Conservation (phyloP, 2,797 vertebrate species). For the Macroramphosus scolopax region DNA sequence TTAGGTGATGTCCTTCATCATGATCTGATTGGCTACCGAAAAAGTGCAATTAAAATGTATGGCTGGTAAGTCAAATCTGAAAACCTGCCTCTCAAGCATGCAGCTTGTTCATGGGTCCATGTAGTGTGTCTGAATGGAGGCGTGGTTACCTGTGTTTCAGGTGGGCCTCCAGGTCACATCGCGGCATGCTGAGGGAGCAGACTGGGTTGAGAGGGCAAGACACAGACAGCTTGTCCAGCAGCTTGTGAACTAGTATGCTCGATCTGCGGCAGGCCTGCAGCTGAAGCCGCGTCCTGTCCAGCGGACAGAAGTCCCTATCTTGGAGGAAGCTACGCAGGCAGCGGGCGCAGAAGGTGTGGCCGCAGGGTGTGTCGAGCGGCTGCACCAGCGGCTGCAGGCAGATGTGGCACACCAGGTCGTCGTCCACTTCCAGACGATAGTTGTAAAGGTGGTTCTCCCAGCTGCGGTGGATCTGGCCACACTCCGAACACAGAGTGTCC, state of each 20-base stretch:
- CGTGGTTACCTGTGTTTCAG: slow-evolving; percentile 92
- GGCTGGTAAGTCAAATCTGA: no score
- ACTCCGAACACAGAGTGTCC: slow-evolving; percentile 91
- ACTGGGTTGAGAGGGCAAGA: slow-evolving; percentile 83
- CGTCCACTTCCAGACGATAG: slow-evolving; percentile 95
- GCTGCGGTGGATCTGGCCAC: slow-evolving; percentile 94
- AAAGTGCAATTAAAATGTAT: no score
- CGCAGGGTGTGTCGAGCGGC: slow-evolving; percentile 95
- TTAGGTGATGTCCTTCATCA: no score
- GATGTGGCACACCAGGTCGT: slow-evolving; percentile 98
- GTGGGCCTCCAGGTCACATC: slow-evolving; percentile 95
- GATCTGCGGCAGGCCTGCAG: slow-evolving; percentile 94
- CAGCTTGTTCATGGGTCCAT: slow-evolving; percentile 1
- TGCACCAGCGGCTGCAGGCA: slow-evolving; percentile 97
- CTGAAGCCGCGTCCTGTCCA: slow-evolving; percentile 92
- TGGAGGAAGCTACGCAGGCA: slow-evolving; percentile 96
- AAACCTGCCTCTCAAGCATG: no score
- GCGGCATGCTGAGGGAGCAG: slow-evolving; percentile 93
- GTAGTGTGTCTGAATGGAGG: background rate
- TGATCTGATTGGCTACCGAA: no score
- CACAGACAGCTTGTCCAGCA: slow-evolving; percentile 93
- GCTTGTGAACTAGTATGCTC: slow-evolving; percentile 97
- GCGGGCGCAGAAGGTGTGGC: slow-evolving; percentile 97
- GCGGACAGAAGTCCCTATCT: slow-evolving; percentile 95
- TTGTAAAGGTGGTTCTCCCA: slow-evolving; percentile 97